Base-by-base conservation (phyloP, 2,888 invertebrate species). In the Meteorus colon region DNA sequence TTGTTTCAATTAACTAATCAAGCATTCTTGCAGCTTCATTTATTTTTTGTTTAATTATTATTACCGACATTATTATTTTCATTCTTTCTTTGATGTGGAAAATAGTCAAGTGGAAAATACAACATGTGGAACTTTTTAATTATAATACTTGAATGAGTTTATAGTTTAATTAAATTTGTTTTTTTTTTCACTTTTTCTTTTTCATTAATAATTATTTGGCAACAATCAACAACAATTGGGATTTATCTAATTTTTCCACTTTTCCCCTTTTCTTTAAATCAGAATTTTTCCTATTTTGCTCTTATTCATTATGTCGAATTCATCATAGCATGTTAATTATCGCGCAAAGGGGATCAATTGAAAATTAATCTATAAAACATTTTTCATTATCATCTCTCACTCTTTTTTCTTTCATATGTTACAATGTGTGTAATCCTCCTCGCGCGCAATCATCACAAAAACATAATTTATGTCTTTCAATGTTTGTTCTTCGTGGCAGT, bases 211-310 rank as follows among this genome's bases (percentile, higher is more conserved):
- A 80, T 84, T 87, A 86, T 88, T 89, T 89, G 89, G 88, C 89
- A 89, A 89, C 89, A 87, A 88, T 89, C 84, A 89, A 89, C 87
- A 89, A 88, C 88, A 86, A 89, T 85, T 82, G 84, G 85, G 86
- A 85, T 84, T 78, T 76, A 63, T 77, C 77, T 73, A 79, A 74
- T 68, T 76, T 69, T 76, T 60, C 72, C 60, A 76, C 71, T 67
- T 72, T 67, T 67, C 74, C 68, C 75, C 68, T 73, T 16, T 51
- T 78, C 55, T 6, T 68, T 59, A 67, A 59, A 19, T 19, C n/a
- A n/a, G 6, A 19, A 55, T n/a, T 24, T 55, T 19, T 24, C 19
- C 2, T 16, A 70, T 34, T 63, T 77, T 76, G 73, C 63, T 63
- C 60, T 60, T 29, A 14, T 59, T 51, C 14, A 65, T 59, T 5